phyloP scores from a whole-genome alignment of 2,113 vertebrate genomes.

The Piaya cayana region DNA sequence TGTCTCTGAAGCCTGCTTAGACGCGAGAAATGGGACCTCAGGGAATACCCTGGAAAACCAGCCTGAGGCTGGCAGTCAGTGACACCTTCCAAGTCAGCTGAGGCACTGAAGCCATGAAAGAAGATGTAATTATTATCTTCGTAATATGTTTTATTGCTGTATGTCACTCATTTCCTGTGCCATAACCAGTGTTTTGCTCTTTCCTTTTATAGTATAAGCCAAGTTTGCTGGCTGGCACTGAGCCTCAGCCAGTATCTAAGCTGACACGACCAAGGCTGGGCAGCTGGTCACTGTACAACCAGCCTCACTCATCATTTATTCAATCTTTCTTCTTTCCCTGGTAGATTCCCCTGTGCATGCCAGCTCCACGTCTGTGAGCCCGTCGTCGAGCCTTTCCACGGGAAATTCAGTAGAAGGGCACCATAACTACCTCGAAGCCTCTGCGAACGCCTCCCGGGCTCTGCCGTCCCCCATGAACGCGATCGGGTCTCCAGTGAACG shows the following conservation, averaged over 20 bases:
- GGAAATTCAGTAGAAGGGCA: constrained; percentile 64
- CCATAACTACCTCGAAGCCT: constrained; percentile 67
- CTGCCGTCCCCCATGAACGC: constrained; percentile 61
- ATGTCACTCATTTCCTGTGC: not conserved
- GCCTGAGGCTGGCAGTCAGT: not conserved
- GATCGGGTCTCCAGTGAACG: constrained; percentile 23
- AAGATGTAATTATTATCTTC: not conserved
- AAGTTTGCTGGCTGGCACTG: not conserved
- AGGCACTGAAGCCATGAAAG: not conserved
- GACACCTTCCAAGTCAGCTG: not conserved
- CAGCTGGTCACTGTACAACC: accelerated
- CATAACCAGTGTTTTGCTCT: not conserved
- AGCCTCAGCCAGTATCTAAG: not conserved
- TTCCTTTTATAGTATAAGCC: not conserved
- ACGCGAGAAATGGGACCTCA: not conserved
- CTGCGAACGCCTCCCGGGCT: constrained; percentile 22
- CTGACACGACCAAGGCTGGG: not conserved
- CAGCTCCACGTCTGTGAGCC: constrained; percentile 62
- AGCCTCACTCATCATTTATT: accelerated
- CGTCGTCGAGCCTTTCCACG: constrained; percentile 28
- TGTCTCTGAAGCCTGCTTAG: not conserved
- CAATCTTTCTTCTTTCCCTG: not conserved
- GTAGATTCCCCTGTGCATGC: constrained; percentile 70
- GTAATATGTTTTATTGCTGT: not conserved
- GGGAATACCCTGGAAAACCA: not conserved